A percentile compares a stretch with the other conserved stretches of the same genome.
These are phyloP conservation scores for Umimayanthus kanabou DNA, from an alignment of 92 coral and sea anemone species.

Conservation along the genomic window DNA sequence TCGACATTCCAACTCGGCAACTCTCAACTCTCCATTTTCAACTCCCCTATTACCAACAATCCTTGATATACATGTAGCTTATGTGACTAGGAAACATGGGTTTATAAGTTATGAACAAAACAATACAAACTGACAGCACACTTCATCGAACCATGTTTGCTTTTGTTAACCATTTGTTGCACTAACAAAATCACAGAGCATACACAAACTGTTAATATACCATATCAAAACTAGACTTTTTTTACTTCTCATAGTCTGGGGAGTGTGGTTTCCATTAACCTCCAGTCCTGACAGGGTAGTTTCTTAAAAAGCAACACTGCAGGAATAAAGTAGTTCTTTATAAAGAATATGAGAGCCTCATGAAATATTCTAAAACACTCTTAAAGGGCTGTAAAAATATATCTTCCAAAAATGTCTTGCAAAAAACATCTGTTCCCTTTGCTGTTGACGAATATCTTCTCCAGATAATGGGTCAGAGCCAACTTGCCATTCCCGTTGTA, in stretches of 20 bases:
- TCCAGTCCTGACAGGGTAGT: slow-evolving; percentile 12
- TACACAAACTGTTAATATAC: neutral
- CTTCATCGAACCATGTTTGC: neutral
- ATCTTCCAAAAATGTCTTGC: too few relatives aligned
- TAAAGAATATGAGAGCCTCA: slow-evolving; percentile 19
- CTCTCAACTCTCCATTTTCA: too few relatives aligned
- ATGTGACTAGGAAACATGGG: neutral
- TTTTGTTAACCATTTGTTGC: slow-evolving; percentile 4
- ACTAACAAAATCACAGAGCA: neutral
- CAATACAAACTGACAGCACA: slow-evolving; percentile 8
- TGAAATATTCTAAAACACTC: neutral
- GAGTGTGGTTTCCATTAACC: slow-evolving; percentile 2
- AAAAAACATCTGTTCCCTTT: too few relatives aligned
- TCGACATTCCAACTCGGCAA: too few relatives aligned
- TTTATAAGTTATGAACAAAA: neutral
- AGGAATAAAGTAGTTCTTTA: slow-evolving; percentile 32
- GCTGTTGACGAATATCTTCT: too few relatives aligned
- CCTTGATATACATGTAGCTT: neutral
- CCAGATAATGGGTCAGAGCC: too few relatives aligned
- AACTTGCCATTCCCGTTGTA: too few relatives aligned
- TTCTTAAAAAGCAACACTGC: slow-evolving; percentile 50
- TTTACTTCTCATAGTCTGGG: slow-evolving; percentile 3
- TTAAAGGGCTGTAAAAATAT: too few relatives aligned
- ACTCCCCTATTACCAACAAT: too few relatives aligned
- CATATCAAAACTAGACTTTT: neutral